Evolutionary conservation across 1,140 invertebrate genomes (phyloP).

Genomic region (Melanaphis sacchari): DNA sequence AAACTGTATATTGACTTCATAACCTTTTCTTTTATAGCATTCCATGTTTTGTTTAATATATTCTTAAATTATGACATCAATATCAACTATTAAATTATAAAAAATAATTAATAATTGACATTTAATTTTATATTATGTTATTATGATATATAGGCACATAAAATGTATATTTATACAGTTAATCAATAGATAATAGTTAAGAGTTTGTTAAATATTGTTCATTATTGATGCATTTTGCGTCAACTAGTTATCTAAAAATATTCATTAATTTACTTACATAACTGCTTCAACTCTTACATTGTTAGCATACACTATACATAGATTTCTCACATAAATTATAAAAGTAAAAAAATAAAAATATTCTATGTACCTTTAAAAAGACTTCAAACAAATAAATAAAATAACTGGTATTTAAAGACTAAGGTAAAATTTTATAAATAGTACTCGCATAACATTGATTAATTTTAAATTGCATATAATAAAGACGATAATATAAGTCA

Average conservation of each 20-base stretch:
- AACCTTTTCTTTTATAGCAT: neutral
- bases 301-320: neutral
- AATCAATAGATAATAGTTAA: neutral
- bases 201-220: neutral
- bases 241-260: neutral
- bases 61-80: neutral
- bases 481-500: neutral
- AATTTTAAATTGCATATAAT: neutral
- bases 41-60: neutral
- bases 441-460: neutral
- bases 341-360: neutral
- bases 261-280: neutral
- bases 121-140: neutral
- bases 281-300: neutral
- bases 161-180: neutral
- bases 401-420: neutral
- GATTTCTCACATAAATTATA: neutral
- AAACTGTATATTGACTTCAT: neutral
- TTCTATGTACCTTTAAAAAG: too few relatives aligned
- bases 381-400: neutral
- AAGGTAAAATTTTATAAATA: too few relatives aligned
- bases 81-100: too few relatives aligned
- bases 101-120: neutral
- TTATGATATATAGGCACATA: neutral
- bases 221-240: neutral